Conservation (phyloP, 2,113 vertebrate species). For the Ictalurus furcatus region DNA sequence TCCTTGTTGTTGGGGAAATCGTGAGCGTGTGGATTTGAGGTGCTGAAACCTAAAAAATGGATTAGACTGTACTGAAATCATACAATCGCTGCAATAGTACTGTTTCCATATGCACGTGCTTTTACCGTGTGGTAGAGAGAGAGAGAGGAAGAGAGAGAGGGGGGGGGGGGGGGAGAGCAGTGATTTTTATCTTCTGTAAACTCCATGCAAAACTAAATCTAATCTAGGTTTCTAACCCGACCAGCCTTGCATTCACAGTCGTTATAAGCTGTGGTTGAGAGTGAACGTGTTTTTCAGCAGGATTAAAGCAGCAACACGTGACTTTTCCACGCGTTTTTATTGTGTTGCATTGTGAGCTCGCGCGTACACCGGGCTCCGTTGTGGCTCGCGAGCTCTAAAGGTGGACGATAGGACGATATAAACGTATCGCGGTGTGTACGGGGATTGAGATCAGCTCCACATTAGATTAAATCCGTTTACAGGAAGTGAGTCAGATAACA, state of each 20-base stretch:
- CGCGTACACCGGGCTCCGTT: not conserved
- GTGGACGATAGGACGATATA: not conserved
- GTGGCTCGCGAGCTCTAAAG: no score
- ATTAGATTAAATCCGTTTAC: not conserved
- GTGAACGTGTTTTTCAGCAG: not conserved
- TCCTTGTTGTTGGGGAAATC: not conserved
- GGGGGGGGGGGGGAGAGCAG: not conserved
- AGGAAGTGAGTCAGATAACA: not conserved
- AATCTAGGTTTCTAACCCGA: no score
- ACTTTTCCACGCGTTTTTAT: not conserved
- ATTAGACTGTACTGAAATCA: not conserved
- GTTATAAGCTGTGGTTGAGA: accelerated
- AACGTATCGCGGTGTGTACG: not conserved
- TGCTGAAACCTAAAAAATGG: not conserved
- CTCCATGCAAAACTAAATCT: no score
- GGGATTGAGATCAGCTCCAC: not conserved
- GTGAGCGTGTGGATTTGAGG: not conserved
- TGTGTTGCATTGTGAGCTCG: not conserved
- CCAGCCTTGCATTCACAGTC: not conserved
- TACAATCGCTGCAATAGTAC: not conserved
- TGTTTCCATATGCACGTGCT: not conserved
- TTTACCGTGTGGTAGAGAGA: not conserved
- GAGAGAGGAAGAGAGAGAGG: no score
- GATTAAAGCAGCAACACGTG: not conserved
- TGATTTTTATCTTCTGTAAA: not conserved